Conservation (phyloP, 64 coral and sea anemone species). For the Dendrophyllia cribrosa region DNA sequence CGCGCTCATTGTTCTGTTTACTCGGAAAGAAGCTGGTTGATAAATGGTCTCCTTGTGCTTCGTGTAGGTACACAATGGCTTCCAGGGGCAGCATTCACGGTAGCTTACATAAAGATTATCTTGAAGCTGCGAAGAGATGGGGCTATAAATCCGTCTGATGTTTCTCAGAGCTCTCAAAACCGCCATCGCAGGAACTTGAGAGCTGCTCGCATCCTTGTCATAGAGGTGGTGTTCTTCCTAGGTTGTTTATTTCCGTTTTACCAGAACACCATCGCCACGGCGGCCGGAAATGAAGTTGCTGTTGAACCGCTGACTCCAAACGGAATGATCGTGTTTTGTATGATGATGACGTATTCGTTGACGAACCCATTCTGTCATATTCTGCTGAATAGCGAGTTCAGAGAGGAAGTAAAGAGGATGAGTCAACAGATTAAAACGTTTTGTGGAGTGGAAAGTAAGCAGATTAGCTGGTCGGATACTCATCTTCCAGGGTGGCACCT, state of each 20-base stretch:
- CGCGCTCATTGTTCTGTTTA: background rate
- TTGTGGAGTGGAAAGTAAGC: background rate
- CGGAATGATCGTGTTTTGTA: background rate
- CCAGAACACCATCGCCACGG: background rate
- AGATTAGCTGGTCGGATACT: background rate
- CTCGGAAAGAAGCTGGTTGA: background rate
- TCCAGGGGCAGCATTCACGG: slow-evolving; percentile 24
- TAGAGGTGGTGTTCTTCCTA: slow-evolving; percentile 14
- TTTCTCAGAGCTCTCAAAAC: slow-evolving; percentile 27
- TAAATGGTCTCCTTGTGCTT: background rate
- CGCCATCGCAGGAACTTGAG: slow-evolving; percentile 43
- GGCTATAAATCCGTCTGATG: slow-evolving; percentile 1
- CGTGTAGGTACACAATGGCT: background rate
- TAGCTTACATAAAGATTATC: slow-evolving; percentile 21
- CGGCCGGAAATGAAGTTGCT: background rate
- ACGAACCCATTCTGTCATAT: slow-evolving; percentile 61
- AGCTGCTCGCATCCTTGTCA: slow-evolving; percentile 56
- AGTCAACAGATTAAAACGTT: background rate
- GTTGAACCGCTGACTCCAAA: background rate
- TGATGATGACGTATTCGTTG: slow-evolving; percentile 34
- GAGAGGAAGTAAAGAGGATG: slow-evolving; percentile 26
- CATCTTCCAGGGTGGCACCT: background rate
- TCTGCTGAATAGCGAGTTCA: slow-evolving; percentile 50
- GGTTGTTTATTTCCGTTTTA: slow-evolving; percentile 33
- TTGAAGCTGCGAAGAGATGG: slow-evolving; percentile 52